Conservation (phyloP, 2,888 invertebrate genomes). For the Aspidapion aeneum region DNA sequence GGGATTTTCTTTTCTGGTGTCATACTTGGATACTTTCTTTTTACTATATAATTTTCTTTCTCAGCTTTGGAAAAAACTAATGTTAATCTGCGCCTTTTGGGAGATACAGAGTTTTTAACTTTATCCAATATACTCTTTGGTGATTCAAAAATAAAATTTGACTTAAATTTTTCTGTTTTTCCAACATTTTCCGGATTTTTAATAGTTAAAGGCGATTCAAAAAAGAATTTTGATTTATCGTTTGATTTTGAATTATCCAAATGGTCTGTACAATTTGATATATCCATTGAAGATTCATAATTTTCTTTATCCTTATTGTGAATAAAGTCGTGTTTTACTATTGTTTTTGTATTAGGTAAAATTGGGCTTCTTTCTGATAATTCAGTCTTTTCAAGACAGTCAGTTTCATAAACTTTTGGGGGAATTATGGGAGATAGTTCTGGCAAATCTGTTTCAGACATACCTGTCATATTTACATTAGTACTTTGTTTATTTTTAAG, state of each 20-base stretch:
- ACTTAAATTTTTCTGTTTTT: neutral
- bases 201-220: neutral
- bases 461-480: neutral
- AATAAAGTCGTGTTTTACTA: too few relatives aligned
- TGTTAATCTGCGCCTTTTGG: conserved; percentile 22
- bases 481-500: neutral
- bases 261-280: too few relatives aligned
- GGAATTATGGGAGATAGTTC: neutral
- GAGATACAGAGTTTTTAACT: conserved; percentile 6
- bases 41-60: conserved; percentile 32
- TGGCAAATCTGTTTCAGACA: neutral
- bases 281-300: too few relatives aligned
- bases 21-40: conserved; percentile 29
- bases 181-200: neutral
- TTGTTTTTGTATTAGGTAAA: neutral
- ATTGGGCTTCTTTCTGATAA: neutral
- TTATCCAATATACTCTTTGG: conserved; percentile 2
- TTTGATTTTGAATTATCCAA: too few relatives aligned
- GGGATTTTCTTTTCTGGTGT: conserved; percentile 37
- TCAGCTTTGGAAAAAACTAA: conserved; percentile 30
- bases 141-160: conserved; percentile 1
- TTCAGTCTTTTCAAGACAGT: neutral
- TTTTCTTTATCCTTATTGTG: too few relatives aligned
- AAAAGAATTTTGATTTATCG: neutral
- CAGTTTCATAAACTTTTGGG: neutral